Evolutionary conservation across 2,888 invertebrate species (phyloP), one percentile per base, ranked within the genome.

Genomic region (Meiosimyza platycephala): DNA sequence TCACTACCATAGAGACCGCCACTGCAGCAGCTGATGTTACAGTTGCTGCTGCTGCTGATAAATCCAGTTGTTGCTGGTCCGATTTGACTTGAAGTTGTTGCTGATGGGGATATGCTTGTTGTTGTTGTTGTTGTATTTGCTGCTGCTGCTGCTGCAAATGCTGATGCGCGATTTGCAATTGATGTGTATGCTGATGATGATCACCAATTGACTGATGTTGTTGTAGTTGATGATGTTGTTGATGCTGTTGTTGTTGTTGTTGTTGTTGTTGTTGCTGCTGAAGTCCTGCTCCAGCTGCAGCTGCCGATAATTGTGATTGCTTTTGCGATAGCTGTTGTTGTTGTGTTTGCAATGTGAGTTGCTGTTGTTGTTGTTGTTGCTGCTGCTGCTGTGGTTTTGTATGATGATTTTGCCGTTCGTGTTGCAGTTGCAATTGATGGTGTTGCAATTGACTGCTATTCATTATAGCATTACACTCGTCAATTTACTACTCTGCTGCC

Each of bases 361-460:
- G 71, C 60, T 74, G 74, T 69, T 67, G 74, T 69, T 74, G 22
- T 22, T 22, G 75, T 70, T 76, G 75, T 60, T 74, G 71, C 72
- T 72, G 75, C 65, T 75, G 75, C 57, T 74, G 73, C 13, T 69
- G 74, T 71, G 73, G 76, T 50, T 60, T 69, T 48, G 60, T 51
- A 12, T 16, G 40, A 40, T 40, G 40, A 40, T 40, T 60, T 15
- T 60, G 50, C 47, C 60, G 60, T 51, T 60, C 69, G 55, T 55
- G 67, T 72, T 71, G 74, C 66, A 74, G 69, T 72, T 74, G 71
- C 63, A 70, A 73, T 63, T 77, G 78, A 62, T 77, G 76, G 54
- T 77, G 78, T 66, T 72, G 76, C 71, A 76, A 75, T 75, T 76
- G 74, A 76, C 75, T 76, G 76, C 76, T 77, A 73, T 77, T 79